Evolutionary conservation across 2,113 vertebrate genomes (phyloP).

Genomic region (Herpailurus yagouaroundi): DNA sequence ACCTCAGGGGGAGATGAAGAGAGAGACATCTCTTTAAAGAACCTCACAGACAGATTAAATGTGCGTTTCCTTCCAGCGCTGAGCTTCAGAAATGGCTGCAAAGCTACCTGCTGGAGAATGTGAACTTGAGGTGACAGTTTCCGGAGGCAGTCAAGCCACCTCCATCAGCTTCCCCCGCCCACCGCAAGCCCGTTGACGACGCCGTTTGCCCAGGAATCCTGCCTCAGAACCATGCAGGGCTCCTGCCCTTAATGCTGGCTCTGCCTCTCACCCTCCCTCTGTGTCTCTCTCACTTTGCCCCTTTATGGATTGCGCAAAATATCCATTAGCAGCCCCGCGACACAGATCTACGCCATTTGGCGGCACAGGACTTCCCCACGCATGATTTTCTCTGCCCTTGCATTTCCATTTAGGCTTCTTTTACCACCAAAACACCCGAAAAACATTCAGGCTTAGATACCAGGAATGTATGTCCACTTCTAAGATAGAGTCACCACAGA

Average conservation of each 20-base stretch:
- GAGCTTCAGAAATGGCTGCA: conserved; percentile 78
- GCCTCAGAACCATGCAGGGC: conserved; percentile 67
- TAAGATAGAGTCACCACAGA: neutral
- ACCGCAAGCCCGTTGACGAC: neutral
- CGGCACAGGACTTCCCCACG: neutral
- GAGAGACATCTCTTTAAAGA: conserved; percentile 76
- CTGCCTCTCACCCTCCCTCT: conserved; percentile 65
- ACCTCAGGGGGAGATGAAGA: conserved; percentile 51
- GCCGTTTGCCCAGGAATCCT: conserved; percentile 70
- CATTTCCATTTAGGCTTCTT: neutral
- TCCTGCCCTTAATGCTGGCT: conserved; percentile 42
- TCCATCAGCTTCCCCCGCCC: conserved; percentile 54
- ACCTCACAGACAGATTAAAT: conserved; percentile 74
- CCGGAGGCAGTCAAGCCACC: conserved; percentile 55
- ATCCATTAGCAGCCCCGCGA: neutral
- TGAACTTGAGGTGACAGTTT: conserved; percentile 65
- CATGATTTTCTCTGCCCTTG: conserved; percentile 7
- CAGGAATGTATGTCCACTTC: conserved; percentile 13
- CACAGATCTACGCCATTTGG: neutral
- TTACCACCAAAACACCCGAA: neutral
- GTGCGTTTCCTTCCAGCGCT: conserved; percentile 66
- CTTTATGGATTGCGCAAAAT: neutral
- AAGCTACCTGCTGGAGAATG: conserved; percentile 44
- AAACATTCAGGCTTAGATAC: neutral
- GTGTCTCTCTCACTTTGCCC: conserved; percentile 40